Evolutionary conservation across 1,140 invertebrate genomes (phyloP), one percentile per base, ranked within the genome.

Genomic region (Arion vulgaris): DNA sequence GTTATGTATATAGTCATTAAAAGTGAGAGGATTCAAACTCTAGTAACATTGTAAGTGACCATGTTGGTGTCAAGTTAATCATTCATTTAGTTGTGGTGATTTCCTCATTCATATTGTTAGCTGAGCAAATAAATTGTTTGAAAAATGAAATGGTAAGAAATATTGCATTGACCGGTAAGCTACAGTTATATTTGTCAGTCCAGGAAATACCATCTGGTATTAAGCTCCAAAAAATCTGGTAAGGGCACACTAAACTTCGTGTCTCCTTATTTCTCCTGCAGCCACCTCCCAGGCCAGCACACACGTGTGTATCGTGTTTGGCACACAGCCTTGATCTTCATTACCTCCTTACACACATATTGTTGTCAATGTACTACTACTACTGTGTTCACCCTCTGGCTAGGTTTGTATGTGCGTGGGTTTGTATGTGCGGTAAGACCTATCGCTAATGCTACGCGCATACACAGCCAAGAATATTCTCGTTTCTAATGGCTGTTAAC

Each of bases 371-470:
- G 19, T 66, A 66, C 62, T 66, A 66, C 62, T 66, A 66, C 62
- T 62, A 66, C 76, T 68, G 76, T 78, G 51, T 76, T 53, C 74
- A 57, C 28, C 74, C 57, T 78, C 76, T 66, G 78, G n/a, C 78
- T 80, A 80, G 78, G 78, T 80, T 80, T 80, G 78, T 80, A 80
- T 80, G 78, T 80, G 62, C 78, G 62, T 71, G 23, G 78, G 78
- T 80, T 80, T 80, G 78, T 80, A 80, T 80, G 51, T 78, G 76
- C 76, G 53, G 53, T 78, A 66, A 78, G 76, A 68, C 17, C 53
- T 78, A 68, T 66, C 57, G 76, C 76, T 41, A 41, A 57, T 62
- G 76, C 76, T 78, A 57, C 76, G 76, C 76, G 76, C 76, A 78
- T 78, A 66, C 76, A 78, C 51, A 78, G 62, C 51, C 38, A 45